A percentile compares a stretch with the other conserved stretches of the same genome.
phyloP scores from a whole-genome alignment of 2,113 vertebrate species.

The Rhinolophus ferrumequinum region DNA sequence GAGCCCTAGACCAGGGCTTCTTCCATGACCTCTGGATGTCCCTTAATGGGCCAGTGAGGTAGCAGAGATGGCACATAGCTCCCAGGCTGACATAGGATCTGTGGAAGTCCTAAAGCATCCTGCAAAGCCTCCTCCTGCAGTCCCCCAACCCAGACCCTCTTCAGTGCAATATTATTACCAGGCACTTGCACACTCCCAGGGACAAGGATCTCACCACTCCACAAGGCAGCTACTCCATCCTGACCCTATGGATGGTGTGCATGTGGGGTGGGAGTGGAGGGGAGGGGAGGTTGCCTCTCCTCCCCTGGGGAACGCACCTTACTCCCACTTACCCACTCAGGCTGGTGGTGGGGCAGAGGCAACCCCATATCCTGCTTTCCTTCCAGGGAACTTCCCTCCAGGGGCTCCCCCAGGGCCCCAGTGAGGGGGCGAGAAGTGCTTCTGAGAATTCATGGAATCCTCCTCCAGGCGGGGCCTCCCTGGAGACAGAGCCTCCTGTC shows the following conservation, averaged over 20 bases:
- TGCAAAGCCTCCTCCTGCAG: neutral
- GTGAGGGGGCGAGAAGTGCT: neutral
- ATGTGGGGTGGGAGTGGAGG: fast-evolving
- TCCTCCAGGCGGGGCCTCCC: neutral
- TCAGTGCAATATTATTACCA: too few species aligned
- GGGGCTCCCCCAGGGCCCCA: neutral
- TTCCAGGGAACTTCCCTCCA: neutral
- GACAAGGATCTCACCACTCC: neutral
- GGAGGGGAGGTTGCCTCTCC: neutral
- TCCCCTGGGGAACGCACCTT: neutral
- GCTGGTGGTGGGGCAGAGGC: neutral
- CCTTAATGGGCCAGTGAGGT: neutral
- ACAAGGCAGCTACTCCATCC: neutral
- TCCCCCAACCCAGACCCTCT: neutral
- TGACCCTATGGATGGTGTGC: neutral
- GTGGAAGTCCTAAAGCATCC: neutral
- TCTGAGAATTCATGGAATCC: neutral
- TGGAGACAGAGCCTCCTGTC: neutral
- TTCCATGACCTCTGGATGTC: neutral
- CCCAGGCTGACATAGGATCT: neutral
- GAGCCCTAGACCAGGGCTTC: neutral
- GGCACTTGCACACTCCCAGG: neutral
- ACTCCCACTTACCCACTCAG: neutral
- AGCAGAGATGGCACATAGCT: neutral
- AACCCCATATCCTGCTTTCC: neutral